Evolutionary conservation across 1,140 invertebrate species (phyloP), one percentile per base, ranked within the genome.

Genomic region (Temnothorax nylanderi): DNA sequence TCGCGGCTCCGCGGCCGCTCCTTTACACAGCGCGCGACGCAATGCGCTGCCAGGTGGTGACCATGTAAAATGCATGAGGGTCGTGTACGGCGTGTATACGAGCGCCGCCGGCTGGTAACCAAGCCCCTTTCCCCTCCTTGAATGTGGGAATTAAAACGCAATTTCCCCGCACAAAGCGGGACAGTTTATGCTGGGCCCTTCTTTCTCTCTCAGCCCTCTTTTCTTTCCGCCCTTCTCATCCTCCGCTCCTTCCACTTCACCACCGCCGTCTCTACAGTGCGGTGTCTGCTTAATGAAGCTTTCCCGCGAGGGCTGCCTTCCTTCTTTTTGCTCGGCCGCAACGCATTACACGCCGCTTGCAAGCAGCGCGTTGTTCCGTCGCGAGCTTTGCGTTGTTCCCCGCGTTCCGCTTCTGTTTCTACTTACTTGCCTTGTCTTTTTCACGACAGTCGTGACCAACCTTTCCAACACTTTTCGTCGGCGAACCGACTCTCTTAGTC

Each of bases 61-160:
- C 86, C 91, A 94, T 94, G 94, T 93, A 94, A 95, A 94, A 95
- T 94, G 92, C 92, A 95, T 93, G 91, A 93, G 90, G 92, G 87
- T 91, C 91, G 92, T 93, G 90, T 92, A 90, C 87, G 76, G 82
- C 87, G 82, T 92, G 93, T 93, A 91, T 89, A 90, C 92, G 88
- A 90, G 89, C 77, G 89, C 84, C 82, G 86, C 62, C 87, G 91
- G 82, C 88, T 88, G 89, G 84, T 88, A 89, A 84, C 91, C 75
- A 78, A 88, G 67, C 56, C 16, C 51, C 41, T 75, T 78, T 49
- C 41, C 82, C 85, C 80, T 44, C 88, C 86, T 90, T 94, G 94
- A 95, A 95, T 94, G 93, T 94, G 91, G 89, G 94, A 95, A 95
- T 95, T 95, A 95, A 95, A 95, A 95, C 94, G 95, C 95, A 95